These are phyloP conservation scores for Timandra comae DNA, from an alignment of 2,888 invertebrate species.

Conservation along the genomic window DNA sequence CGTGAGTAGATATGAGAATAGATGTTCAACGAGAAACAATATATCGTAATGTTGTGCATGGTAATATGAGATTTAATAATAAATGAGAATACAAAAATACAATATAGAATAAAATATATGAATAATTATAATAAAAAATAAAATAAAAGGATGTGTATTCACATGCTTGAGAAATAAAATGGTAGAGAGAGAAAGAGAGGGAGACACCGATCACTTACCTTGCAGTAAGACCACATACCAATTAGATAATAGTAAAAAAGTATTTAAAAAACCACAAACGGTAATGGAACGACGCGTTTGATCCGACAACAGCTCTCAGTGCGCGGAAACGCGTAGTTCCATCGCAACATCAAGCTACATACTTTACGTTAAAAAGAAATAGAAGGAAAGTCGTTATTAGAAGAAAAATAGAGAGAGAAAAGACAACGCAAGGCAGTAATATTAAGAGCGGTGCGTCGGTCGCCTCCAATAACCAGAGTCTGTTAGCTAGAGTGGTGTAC, in stretches of 20 bases:
- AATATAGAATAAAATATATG: constrained; percentile 42
- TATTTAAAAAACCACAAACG: constrained; percentile 43
- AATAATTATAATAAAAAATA: constrained; percentile 34
- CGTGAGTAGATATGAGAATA: constrained; percentile 45
- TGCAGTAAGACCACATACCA: constrained; percentile 37
- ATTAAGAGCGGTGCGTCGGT: constrained; percentile 67
- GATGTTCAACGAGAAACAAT: constrained; percentile 42
- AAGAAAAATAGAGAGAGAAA: constrained; percentile 43
- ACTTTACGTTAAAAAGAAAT: constrained; percentile 43
- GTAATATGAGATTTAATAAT: constrained; percentile 57
- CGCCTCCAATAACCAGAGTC: constrained; percentile 64
- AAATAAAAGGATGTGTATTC: constrained; percentile 40
- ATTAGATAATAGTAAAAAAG: constrained; percentile 34
- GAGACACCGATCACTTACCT: constrained; percentile 69
- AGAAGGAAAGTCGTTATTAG: constrained; percentile 55
- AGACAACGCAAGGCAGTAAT: constrained; percentile 68
- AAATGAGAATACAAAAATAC: constrained; percentile 54
- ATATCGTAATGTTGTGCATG: constrained; percentile 59
- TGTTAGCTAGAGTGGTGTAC: constrained; percentile 43
- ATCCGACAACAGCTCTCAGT: constrained; percentile 17
- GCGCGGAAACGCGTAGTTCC: constrained; percentile 55
- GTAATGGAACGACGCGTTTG: constrained; percentile 59
- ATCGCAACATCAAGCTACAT: constrained; percentile 62
- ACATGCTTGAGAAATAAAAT: constrained; percentile 59
- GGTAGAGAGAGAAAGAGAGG: constrained; percentile 55